Evolutionary conservation across 1,140 invertebrate genomes (phyloP).

Genomic region (Drosophila biarmipes): DNA sequence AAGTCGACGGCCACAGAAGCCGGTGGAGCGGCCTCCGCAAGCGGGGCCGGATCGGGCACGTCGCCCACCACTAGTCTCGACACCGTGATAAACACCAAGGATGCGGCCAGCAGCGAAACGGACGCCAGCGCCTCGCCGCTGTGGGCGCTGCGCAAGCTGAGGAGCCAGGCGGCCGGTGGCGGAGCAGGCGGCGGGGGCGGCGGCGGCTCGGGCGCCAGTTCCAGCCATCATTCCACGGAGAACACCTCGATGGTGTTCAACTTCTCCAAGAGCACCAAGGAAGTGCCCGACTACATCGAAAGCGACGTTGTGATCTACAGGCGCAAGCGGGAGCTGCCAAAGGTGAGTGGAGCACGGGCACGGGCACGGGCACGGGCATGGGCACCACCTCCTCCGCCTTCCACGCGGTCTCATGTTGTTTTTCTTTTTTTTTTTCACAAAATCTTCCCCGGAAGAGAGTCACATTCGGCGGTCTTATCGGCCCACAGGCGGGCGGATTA

Average conservation of each 20-base stretch:
- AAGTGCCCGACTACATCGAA: slow-evolving; percentile 95
- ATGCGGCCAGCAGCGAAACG: slow-evolving; percentile 84
- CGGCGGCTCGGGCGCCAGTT: slow-evolving; percentile 37
- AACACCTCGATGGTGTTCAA: slow-evolving; percentile 93
- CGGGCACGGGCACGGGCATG: too few species aligned
- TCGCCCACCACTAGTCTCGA: slow-evolving; percentile 64
- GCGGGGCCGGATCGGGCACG: slow-evolving; percentile 37
- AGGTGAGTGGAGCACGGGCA: slow-evolving; percentile 86
- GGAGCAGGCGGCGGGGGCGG: slow-evolving; percentile 16
- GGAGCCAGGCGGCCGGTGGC: slow-evolving; percentile 33
- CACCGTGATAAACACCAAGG: slow-evolving; percentile 74
- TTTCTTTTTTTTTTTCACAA: neutral
- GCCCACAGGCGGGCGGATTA: slow-evolving; percentile 61
- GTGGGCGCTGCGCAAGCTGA: slow-evolving; percentile 70
- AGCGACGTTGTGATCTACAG: slow-evolving; percentile 92
- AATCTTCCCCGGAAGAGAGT: slow-evolving; percentile 15
- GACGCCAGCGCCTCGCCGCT: slow-evolving; percentile 70
- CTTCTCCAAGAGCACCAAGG: slow-evolving; percentile 91
- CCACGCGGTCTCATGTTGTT: neutral
- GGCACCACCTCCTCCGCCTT: neutral
- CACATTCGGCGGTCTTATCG: slow-evolving; percentile 1
- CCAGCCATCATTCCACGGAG: slow-evolving; percentile 64
- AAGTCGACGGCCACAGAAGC: slow-evolving; percentile 77
- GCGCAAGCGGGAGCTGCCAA: slow-evolving; percentile 88
- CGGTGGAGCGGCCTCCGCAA: slow-evolving; percentile 36